Evolutionary conservation across 2,797 vertebrate genomes (phyloP).

Genomic region (Notolepis coatsorum): DNA sequence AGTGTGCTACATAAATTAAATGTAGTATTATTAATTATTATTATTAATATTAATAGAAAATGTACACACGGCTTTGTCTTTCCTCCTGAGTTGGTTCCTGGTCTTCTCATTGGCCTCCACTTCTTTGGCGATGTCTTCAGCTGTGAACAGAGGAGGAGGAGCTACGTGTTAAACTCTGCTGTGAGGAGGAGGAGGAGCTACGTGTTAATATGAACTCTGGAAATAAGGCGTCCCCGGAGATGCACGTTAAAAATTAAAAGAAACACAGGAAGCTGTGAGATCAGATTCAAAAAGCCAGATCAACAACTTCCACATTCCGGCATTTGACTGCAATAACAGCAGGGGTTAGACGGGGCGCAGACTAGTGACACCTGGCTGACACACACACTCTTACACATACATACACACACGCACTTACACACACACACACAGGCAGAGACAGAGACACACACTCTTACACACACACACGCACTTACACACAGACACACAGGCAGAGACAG

Average conservation of each 20-base stretch:
- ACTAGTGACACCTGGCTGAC: background rate
- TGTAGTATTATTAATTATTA: no score
- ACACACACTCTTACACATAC: background rate
- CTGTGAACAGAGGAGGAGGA: constrained; percentile 72
- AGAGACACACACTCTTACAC: no score
- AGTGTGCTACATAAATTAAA: no score
- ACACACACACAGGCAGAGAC: no score
- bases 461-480: no score
- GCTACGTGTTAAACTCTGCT: no score
- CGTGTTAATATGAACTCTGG: no score
- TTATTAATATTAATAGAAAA: no score
- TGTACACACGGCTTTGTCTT: constrained; percentile 81
- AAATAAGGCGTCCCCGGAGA: constrained; percentile 6
- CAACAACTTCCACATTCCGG: background rate
- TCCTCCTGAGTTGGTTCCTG: constrained; percentile 81
- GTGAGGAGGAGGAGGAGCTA: constrained; percentile 49
- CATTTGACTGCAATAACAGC: background rate
- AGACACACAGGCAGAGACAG: no score
- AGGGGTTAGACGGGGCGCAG: background rate
- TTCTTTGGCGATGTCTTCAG: constrained; percentile 90
- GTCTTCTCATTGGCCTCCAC: constrained; percentile 90
- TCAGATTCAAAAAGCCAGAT: background rate
- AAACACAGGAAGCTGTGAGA: constrained; percentile 10
- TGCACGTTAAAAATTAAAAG: no score
- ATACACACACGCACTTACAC: background rate